Percentiles rank a stretch among this genome's conserved stretches.
These are phyloP conservation scores for Bellardia bayeri DNA, from an alignment of 2,888 invertebrate species.

Conservation along the genomic window DNA sequence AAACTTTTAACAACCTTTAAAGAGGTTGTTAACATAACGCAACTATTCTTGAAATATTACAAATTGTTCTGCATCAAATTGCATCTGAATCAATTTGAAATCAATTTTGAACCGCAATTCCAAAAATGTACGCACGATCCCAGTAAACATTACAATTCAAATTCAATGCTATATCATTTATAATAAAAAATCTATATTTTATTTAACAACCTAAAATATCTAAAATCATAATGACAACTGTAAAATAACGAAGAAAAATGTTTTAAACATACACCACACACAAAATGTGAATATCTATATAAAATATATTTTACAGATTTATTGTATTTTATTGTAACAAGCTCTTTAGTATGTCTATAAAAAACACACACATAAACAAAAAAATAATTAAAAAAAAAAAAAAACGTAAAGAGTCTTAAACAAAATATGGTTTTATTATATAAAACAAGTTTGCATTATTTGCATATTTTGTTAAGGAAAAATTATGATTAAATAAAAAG, in stretches of 20 bases:
- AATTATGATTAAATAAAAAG: slow-evolving; percentile 12
- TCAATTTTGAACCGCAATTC: no score
- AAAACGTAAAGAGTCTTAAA: background rate
- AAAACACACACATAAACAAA: background rate
- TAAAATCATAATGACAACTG: background rate
- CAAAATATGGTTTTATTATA: slow-evolving; percentile 38
- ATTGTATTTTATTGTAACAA: slow-evolving; percentile 14
- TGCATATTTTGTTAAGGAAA: background rate
- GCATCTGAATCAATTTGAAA: no score
- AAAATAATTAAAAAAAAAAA: background rate
- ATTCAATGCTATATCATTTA: no score
- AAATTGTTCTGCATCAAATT: no score
- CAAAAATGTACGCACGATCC: no score
- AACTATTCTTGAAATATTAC: no score
- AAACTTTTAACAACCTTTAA: no score
- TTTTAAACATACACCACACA: slow-evolving; percentile 24
- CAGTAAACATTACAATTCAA: no score
- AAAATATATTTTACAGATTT: slow-evolving; percentile 30
- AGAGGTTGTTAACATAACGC: no score
- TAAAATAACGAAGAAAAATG: slow-evolving; percentile 5
- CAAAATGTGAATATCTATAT: background rate
- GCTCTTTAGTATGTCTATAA: slow-evolving; percentile 10
- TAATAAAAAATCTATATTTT: no score
- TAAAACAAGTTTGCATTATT: slow-evolving; percentile 35
- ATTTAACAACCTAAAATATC: background rate